Conservation (phyloP, 1,140 invertebrate genomes). For the Drosophila sulfurigaster region DNA sequence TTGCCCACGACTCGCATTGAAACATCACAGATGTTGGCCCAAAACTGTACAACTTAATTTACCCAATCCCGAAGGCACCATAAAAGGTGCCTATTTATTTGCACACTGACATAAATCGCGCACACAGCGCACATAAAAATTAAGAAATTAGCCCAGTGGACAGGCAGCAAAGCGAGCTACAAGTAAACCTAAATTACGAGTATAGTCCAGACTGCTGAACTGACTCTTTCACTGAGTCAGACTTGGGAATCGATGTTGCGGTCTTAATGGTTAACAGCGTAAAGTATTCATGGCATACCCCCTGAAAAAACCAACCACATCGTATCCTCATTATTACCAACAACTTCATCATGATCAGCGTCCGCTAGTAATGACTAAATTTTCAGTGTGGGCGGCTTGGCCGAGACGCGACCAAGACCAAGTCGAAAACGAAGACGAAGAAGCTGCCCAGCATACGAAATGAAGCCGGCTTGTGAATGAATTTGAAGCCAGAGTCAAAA, state of each 20-base stretch:
- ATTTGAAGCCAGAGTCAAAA: slow-evolving; percentile 37
- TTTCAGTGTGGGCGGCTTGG: slow-evolving; percentile 65
- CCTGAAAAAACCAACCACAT: slow-evolving; percentile 16
- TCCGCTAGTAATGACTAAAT: slow-evolving; percentile 70
- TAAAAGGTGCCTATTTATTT: slow-evolving; percentile 61
- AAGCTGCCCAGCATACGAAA: slow-evolving; percentile 73
- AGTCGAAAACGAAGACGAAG: slow-evolving; percentile 36
- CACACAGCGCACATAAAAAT: slow-evolving; percentile 73
- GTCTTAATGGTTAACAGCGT: slow-evolving; percentile 31
- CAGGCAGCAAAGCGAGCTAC: slow-evolving; percentile 35
- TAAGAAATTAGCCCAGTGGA: slow-evolving; percentile 75
- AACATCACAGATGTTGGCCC: slow-evolving; percentile 5
- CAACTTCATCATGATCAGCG: slow-evolving; percentile 45
- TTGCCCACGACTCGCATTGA: neutral
- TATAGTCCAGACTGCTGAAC: slow-evolving; percentile 37
- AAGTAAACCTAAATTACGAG: slow-evolving; percentile 57
- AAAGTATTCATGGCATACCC: slow-evolving; percentile 30
- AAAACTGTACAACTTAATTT: slow-evolving; percentile 66
- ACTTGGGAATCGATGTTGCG: slow-evolving; percentile 25
- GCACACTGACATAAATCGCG: slow-evolving; percentile 70
- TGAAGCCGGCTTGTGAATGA: slow-evolving; percentile 74
- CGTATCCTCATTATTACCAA: slow-evolving; percentile 42
- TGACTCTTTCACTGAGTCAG: slow-evolving; percentile 31
- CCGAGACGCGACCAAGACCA: slow-evolving; percentile 27
- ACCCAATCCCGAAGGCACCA: slow-evolving; percentile 39